Base-by-base conservation (phyloP, 2,797 vertebrate species). In the Selene dorsalis region DNA sequence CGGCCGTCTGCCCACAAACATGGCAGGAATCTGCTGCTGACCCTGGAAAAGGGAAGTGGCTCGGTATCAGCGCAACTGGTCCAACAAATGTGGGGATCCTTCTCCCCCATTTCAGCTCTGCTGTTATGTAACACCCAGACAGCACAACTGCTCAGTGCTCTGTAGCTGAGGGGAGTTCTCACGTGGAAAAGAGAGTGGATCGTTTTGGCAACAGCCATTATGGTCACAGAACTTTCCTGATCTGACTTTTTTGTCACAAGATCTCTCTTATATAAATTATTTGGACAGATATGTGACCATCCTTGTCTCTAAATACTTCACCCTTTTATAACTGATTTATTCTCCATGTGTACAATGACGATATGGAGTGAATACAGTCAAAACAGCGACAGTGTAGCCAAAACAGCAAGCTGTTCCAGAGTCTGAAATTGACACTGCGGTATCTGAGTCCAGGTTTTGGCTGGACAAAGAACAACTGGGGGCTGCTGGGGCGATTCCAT, bases 1-100 rank as follows among this genome's bases (percentile, higher is more conserved):
- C 68, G 12, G 58, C 77, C 0, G 47, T 45, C 84, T 79, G 62
- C 85, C 92, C 91, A 92, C 92, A 93, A 86, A 70, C 87, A 90
- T 60, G 80, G 69, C 75, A 88, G 86, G 88, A 91, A 92, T 93
- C 84, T 52, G 77, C 35, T 57, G 26, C 67, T 64, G 60, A 85
- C 77, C 83, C 52, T 60, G 55, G 67, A 83, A 76, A 67, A 66
- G 73, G 76, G 80, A 88, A 80, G 77, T n/a, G 76, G 60, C 57
- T 81, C 72, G 0, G 30, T 59, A 77, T 64, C 75, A 64, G 69
- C 4, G 3, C 22, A 77, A 53, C 26, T 39, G 70, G 39, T 24
- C 68, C 67, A 61, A 75, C 39, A 80, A 77, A 82, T 53, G 47
- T 78, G 62, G 73, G 72, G 57, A 55, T 85, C 52, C 65, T 66